Base-by-base conservation (phyloP, 1,140 invertebrate species). In the Leptoteleia sp. region DNA sequence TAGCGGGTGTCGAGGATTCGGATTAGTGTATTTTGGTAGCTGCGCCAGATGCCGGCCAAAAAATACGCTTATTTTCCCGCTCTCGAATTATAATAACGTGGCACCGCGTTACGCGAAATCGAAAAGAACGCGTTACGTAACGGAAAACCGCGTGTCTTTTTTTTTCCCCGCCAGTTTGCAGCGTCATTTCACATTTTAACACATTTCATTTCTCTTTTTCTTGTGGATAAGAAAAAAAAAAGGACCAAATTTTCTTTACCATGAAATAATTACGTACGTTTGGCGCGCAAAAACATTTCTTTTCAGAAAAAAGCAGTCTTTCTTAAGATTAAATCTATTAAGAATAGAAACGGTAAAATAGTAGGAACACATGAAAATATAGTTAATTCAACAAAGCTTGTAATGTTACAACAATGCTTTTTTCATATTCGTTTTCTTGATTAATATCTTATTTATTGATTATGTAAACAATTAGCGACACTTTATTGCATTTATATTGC, bases 21-120 rank as follows among this genome's bases (percentile, higher is more conserved):
- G 65, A 71, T 77, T 65, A 62, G 73, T 70, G 48, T 71, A 71
- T 77, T 71, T 77, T 70, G 59, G 75, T 71, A 65, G 52, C 75
- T 71, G 65, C 27, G 75, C 75, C 75, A 71, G 65, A 77, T 70
- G 73, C 65, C 64, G 59, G 59, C 65, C 73, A 77, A 71, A 77
- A 75, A 77, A 64, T 77, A 59, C 52, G 64, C 52, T 75, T 65
- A 65, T 77, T 71, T 50, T 40, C 65, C 50, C 70, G 70, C 50
- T 73, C 68, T 64, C 57, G 42, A 65, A 77, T 70, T 59, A 71
- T 77, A 77, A 77, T 59, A 71, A 77, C 65, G 37, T 38, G 37
- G 33, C n/a, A 50, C 22, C 19, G 22, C 40, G 59, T 70, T 64
- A 59, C 29, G 48, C 64, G 50, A 77, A 68, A 72, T 52, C 16